These are phyloP conservation scores for Atta colombica DNA, from an alignment of 1,140 invertebrate genomes.

Conservation along the genomic window DNA sequence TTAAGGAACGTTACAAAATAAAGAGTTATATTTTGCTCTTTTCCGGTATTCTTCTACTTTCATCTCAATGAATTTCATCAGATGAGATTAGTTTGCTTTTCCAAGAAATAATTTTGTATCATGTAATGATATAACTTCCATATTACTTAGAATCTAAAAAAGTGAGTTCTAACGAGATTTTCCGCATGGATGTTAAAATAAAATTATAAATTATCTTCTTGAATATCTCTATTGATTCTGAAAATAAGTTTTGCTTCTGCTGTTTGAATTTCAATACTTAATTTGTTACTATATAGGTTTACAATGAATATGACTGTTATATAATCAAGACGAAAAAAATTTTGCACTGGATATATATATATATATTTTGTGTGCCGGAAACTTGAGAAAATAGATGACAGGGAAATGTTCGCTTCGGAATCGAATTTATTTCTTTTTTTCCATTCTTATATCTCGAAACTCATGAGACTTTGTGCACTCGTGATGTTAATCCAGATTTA, in stretches of 20 bases:
- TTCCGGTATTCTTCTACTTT: background rate
- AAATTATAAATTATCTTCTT: background rate
- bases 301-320: background rate
- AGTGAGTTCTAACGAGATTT: background rate
- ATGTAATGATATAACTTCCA: background rate
- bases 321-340: background rate
- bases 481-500: background rate
- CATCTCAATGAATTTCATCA: background rate
- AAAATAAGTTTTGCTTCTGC: background rate
- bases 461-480: background rate
- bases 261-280: background rate
- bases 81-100: background rate
- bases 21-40: background rate
- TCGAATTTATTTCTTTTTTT: background rate
- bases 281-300: background rate
- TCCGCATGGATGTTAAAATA: background rate
- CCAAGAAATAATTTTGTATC: background rate
- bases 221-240: background rate
- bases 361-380: background rate
- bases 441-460: background rate
- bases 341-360: background rate
- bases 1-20: background rate
- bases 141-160: constrained; percentile 1
- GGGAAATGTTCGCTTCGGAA: background rate
- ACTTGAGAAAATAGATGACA: background rate